Evolutionary conservation across 1,140 invertebrate species (phyloP).

Genomic region (Neuroterus valhalla): DNA sequence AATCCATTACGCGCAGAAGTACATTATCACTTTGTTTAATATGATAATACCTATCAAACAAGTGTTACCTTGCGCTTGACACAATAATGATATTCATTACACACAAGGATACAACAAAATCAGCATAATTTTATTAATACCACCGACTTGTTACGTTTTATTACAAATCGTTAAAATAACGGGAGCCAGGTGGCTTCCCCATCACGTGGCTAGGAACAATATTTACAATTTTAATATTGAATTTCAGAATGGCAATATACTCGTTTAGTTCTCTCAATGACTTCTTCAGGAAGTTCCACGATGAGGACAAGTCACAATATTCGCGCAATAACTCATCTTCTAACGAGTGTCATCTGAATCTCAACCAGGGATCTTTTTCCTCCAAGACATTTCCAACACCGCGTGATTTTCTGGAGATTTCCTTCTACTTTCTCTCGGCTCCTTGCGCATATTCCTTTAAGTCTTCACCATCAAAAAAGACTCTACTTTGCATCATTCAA

Average conservation of each 20-base stretch:
- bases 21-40: constrained; percentile 16
- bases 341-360: constrained; percentile 15
- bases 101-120: constrained; percentile 26
- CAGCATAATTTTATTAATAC: constrained; percentile 32
- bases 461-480: background rate
- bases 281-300: constrained; percentile 8
- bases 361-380: constrained; percentile 10
- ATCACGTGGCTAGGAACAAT: background rate
- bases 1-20: background rate
- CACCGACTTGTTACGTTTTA: constrained; percentile 2
- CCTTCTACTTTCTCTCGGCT: background rate
- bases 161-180: constrained; percentile 15
- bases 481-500: background rate
- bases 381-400: constrained; percentile 7
- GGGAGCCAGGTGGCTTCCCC: background rate
- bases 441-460: background rate
- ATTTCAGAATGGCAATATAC: constrained; percentile 29
- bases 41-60: constrained; percentile 33
- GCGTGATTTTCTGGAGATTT: constrained; percentile 11
- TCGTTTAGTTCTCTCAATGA: background rate
- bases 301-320: constrained; percentile 14
- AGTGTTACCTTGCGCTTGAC: constrained; percentile 31
- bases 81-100: constrained; percentile 36
- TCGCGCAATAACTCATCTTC: background rate
- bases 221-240: constrained; percentile 41